Base-by-base conservation (phyloP, 2,888 invertebrate species). In the Drosophila kanekoi region DNA sequence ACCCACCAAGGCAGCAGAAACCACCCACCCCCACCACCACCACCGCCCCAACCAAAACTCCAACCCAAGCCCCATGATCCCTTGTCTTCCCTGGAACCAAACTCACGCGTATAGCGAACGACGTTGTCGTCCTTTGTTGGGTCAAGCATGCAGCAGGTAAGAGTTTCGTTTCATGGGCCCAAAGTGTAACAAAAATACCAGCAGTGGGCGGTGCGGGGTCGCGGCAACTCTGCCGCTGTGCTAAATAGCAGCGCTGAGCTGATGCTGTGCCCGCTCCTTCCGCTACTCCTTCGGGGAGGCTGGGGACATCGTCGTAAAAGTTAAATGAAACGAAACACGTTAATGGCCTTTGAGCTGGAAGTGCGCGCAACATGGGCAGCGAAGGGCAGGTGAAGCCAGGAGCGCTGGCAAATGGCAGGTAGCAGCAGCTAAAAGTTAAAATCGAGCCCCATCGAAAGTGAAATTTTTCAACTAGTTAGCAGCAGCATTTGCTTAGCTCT, bases 301-400 rank as follows among this genome's bases (percentile, higher is more conserved):
- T 66, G 81, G 79, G 85, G 72, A 76, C 68, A 84, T 62, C 73
- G 72, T 81, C 61, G 89, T 86, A 89, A 89, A 86, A 86, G 87
- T 86, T 86, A 86, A 86, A 86, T 86, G 85, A 86, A 89, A 86
- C 87, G 85, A 89, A 86, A 89, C 85, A 86, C 85, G 89, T 86
- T 86, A 89, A 86, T 86, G 85, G 89, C 81, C 87, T 86, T 74
- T 70, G 72, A 77, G 73, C 63, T 69, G 43, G 49, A 49, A 49
- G 49, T 35, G 23, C 35, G 44, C 23, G 33, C 43, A 35, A 18
- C 11, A 43, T 10, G 33, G 8, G 33, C 43, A 33, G 49, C 32
- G 18, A 49, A 10, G 13, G 8, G 14, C 4, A 28, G 8, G 20
- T 47, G 40, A 14, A 35, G 51, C 45, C 16, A 41, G 32, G 37